phyloP scores from a whole-genome alignment of 2,113 vertebrate species.

The Phylloscopus whistleri region DNA sequence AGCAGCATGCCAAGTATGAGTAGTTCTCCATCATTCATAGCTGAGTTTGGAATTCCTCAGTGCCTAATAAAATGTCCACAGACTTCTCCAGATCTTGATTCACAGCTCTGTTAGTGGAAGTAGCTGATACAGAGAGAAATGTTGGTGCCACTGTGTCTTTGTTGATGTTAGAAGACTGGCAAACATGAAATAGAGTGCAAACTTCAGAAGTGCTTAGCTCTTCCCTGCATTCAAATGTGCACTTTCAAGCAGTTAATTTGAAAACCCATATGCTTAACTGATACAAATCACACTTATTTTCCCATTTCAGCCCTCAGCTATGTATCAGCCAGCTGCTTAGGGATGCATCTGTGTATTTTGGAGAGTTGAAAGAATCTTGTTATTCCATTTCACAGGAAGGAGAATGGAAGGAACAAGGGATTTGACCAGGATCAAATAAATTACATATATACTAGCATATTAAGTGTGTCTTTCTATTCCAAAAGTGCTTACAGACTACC shows the following conservation, averaged over 20 bases:
- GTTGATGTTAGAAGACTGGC: background rate
- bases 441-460: background rate
- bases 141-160: background rate
- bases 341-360: background rate
- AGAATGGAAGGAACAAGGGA: background rate
- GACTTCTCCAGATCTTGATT: background rate
- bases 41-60: background rate
- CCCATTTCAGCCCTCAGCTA: background rate
- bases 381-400: background rate
- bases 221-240: background rate
- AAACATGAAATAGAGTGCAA: background rate
- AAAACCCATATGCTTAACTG: slow-evolving; percentile 11
- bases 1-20: background rate
- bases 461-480: background rate
- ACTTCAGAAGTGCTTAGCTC: background rate
- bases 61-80: background rate
- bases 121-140: background rate
- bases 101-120: background rate
- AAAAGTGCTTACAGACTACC: background rate
- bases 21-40: background rate
- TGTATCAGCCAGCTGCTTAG: background rate
- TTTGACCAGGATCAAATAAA: background rate
- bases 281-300: background rate
- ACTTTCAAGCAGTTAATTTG: background rate
- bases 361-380: background rate